Base-by-base conservation (phyloP, 30 jellyfish, hydroid and myxozoan genomes). In the Mastigias papua region DNA sequence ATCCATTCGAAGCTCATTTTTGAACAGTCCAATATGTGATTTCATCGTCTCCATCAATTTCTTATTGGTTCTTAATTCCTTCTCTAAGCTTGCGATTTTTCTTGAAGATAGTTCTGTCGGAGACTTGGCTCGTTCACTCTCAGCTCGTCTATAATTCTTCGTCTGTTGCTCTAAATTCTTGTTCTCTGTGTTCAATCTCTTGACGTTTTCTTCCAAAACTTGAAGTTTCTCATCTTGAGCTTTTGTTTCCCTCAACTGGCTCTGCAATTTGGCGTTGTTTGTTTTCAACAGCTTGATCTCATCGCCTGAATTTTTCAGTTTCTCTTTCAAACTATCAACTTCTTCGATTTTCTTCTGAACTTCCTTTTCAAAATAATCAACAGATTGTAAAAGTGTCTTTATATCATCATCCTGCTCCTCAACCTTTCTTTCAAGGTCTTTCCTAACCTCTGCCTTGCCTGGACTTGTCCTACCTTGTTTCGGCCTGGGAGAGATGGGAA, bases 291-390 rank as follows among this genome's bases (percentile, higher is more conserved):
- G 27, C 61, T 73, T 80, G 25, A 73, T 16, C 74, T 84, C 97
- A 67, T 31, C 77, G 54, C 82, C 90, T 10, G 91, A 81, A 16
- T 64, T 60, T 42, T 76, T 76, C 61, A 83, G 67, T 81, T 61
- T 76, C 82, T 73, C 92, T 49, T 91, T 78, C 79, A 78, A 77
- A 33, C 51, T 77, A 32, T 92, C 96, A 51, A 48, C 49, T 68
- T 82, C 92, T 21, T 82, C 88, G 32, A 32, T 54, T 50, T 91
- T 64, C 2, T 81, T 90, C 48, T 82, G 97, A 51, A 50, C 77
- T 74, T 93, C 98, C 60, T 75, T 89, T 78, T 93, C 98, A 28
- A 86, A 85, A 31, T 81, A 62, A 27, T 89, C 97, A 7, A 89
- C 86, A 34, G 89, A 49, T 60, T 89, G 85, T 58, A 80, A 34